phyloP scores from a whole-genome alignment of 1,140 invertebrate genomes.

The Diabrotica undecimpunctata region DNA sequence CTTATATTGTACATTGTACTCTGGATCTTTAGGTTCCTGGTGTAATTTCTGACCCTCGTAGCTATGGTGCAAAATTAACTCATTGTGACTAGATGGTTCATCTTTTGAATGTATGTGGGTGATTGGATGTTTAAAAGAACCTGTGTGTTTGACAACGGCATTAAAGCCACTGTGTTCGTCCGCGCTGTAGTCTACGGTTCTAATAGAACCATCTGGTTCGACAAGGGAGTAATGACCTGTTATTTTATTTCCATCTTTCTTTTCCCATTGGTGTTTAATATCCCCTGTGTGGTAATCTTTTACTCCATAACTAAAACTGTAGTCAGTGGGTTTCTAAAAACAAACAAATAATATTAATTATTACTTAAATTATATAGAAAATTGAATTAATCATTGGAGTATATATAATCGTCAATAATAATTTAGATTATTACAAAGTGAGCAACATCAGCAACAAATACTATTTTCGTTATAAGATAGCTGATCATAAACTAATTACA shows the following conservation, averaged over 20 bases:
- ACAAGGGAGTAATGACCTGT: constrained; percentile 46
- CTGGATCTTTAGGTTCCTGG: background rate
- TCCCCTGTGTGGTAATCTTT: constrained; percentile 69
- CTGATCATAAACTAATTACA: no score
- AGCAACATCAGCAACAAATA: no score
- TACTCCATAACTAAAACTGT: constrained; percentile 71
- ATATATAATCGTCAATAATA: no score
- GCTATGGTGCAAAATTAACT: constrained; percentile 13
- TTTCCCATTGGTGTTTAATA: constrained; percentile 53
- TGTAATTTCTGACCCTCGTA: constrained; percentile 4
- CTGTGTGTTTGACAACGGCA: constrained; percentile 42
- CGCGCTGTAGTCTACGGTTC: constrained; percentile 57
- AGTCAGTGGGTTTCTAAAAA: constrained; percentile 46
- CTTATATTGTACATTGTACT: constrained; percentile 11
- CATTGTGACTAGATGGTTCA: constrained; percentile 17
- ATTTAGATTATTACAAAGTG: no score
- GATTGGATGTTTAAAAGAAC: constrained; percentile 35
- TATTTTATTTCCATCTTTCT: constrained; percentile 41
- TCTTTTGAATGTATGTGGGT: background rate
- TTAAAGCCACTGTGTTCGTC: constrained; percentile 53
- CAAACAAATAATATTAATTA: background rate
- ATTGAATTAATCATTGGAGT: background rate
- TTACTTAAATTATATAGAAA: background rate
- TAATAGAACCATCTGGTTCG: constrained; percentile 55
- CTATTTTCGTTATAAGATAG: no score